Base-by-base conservation (phyloP, 2,113 vertebrate species). In the Ctenodactylus gundi region DNA sequence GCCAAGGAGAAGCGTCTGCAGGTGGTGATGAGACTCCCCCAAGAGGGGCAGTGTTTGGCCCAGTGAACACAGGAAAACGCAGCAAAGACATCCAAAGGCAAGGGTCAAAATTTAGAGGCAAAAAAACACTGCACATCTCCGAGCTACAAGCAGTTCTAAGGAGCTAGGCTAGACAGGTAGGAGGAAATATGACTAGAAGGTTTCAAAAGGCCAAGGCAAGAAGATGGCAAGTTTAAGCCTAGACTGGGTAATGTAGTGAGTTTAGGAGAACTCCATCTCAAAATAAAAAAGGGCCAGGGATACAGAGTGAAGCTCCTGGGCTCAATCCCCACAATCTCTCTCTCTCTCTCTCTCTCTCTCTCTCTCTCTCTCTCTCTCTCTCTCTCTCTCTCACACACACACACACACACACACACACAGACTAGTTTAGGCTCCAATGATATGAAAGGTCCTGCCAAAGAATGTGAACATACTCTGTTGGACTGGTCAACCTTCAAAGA, bases 121-220 rank as follows among this genome's bases (percentile, higher is more conserved):
- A 68, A 85, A n/a, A 94, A 94, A 65, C n/a, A 88, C 7, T 53
- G 46, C 9, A 89, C 36, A 82, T 81, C 41, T 67, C 76, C 67
- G 49, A 85, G 31, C 31, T 75, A 13, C 8, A 75, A 80, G 27
- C 25, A 81, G 31, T 58, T 84, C 14, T 27, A 85, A 57, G 73
- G 15, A 85, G 51, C 13, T 75, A 4, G 41, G 53, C 80, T 4
- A 89, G 58, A 85, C 20, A 80, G 55, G 29, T 44, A 57, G 25
- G 15, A 53, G n/a, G 2, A 49, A 81, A 8, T 39, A 62, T 13
- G 34, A 15, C 39, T 88, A 89, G 62, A 94, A 85, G n/a, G n/a
- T n/a, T n/a, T n/a, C n/a, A n/a, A n/a, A n/a, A n/a, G n/a, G n/a
- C n/a, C n/a, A n/a, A n/a, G n/a, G n/a, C n/a, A n/a, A n/a, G n/a